phyloP scores from a whole-genome alignment of 2,888 invertebrate species.

The Dryocosmus kuriphilus region DNA sequence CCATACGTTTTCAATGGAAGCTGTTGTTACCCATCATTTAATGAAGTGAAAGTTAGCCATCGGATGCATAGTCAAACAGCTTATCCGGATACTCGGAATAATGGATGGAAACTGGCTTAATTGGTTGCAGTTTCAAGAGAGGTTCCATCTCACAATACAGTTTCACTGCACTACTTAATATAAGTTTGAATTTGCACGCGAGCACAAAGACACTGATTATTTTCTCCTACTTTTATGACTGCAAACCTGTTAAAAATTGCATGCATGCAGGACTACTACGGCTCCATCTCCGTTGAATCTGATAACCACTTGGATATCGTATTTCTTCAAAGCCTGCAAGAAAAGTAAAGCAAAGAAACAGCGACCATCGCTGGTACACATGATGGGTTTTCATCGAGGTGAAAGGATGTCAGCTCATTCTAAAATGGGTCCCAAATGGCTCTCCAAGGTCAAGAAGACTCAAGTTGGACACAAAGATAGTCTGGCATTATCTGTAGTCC shows the following conservation, averaged over 20 bases:
- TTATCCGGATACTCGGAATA: too few relatives aligned
- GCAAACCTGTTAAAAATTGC: slow-evolving; percentile 27
- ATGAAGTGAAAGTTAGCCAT: too few relatives aligned
- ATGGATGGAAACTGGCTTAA: too few relatives aligned
- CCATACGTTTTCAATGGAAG: too few relatives aligned
- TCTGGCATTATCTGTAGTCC: slow-evolving; percentile 88
- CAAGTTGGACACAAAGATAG: slow-evolving; percentile 90
- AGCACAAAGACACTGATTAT: neutral
- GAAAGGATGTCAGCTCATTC: slow-evolving; percentile 87
- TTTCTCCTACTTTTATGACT: neutral
- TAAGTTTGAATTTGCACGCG: neutral
- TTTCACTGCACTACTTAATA: neutral
- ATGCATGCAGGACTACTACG: slow-evolving; percentile 87
- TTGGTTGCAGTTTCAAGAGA: neutral
- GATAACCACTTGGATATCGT: slow-evolving; percentile 95
- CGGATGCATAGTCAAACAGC: too few relatives aligned
- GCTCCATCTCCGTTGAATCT: slow-evolving; percentile 99
- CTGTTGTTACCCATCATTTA: too few relatives aligned
- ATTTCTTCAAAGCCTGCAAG: slow-evolving; percentile 89
- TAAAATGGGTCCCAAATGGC: slow-evolving; percentile 93
- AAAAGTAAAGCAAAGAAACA: slow-evolving; percentile 85
- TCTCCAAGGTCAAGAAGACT: slow-evolving; percentile 91
- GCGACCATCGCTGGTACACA: slow-evolving; percentile 90
- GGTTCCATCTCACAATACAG: slow-evolving; percentile 6
- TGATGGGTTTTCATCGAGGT: slow-evolving; percentile 87